A percentile compares a stretch with the other conserved stretches of the same genome.
Evolutionary conservation across 2,797 vertebrate species (phyloP).

Genomic region (Sebastes hopkinsi): DNA sequence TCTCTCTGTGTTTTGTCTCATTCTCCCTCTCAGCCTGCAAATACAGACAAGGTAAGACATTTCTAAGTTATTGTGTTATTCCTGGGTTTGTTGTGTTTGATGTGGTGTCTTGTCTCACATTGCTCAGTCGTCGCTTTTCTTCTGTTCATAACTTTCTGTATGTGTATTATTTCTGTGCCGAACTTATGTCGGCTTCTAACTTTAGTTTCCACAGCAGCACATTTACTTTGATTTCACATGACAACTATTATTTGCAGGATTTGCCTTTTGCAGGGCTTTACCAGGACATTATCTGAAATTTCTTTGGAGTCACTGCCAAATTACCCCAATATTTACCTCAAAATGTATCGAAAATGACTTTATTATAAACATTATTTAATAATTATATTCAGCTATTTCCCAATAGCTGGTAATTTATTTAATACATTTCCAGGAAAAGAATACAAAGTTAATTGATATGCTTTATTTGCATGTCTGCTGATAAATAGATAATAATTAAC

Average conservation of each 20-base stretch:
- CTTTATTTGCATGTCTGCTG: no score
- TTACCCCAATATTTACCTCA: no score
- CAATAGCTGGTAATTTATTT: no score
- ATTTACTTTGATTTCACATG: not conserved
- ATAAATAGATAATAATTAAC: no score
- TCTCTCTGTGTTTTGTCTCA: slow-evolving; percentile 38
- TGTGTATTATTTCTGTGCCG: not conserved
- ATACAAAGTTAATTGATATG: no score
- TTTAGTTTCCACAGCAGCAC: not conserved
- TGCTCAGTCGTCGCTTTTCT: not conserved
- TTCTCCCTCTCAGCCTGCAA: slow-evolving; percentile 56
- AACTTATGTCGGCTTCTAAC: not conserved
- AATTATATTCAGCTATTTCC: no score
- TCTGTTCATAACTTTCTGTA: not conserved
- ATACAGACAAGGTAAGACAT: slow-evolving; percentile 69
- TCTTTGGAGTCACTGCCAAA: no score
- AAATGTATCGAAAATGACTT: accelerated
- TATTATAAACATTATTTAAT: no score
- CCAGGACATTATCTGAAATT: not conserved
- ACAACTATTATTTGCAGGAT: not conserved
- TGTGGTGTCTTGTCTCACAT: slow-evolving; percentile 8
- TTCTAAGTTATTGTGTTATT: slow-evolving; percentile 39
- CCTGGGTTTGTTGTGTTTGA: slow-evolving; percentile 32
- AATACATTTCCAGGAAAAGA: no score
- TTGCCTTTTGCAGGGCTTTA: not conserved